phyloP scores from a whole-genome alignment of 2,888 invertebrate genomes.

The Gibbula magus region DNA sequence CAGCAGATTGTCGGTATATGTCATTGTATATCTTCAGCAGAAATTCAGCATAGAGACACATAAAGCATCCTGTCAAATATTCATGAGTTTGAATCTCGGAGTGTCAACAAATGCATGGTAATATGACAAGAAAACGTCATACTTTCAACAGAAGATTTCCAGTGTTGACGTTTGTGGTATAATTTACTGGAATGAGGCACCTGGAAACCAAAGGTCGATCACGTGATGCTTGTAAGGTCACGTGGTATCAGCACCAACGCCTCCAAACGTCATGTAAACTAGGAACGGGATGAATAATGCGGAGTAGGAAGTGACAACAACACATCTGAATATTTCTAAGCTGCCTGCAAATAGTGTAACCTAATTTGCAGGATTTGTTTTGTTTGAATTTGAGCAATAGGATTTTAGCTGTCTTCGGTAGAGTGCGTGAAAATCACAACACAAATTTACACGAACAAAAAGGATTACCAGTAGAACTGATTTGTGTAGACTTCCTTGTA shows the following conservation, averaged over 20 bases:
- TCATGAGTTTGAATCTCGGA: too few relatives aligned
- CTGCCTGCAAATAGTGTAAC: conserved; percentile 2
- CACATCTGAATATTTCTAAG: neutral
- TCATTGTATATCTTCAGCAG: too few relatives aligned
- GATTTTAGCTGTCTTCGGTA: neutral
- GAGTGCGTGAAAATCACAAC: neutral
- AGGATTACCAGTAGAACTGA: neutral
- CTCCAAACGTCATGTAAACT: neutral
- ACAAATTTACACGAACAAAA: neutral
- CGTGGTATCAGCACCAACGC: neutral
- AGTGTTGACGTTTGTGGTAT: neutral
- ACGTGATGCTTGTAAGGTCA: neutral
- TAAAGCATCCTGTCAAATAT: too few relatives aligned
- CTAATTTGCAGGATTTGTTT: conserved; percentile 12
- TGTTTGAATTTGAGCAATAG: conserved; percentile 3
- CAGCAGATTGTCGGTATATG: too few relatives aligned
- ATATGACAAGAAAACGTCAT: neutral
- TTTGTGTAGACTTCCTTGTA: neutral
- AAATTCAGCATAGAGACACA: too few relatives aligned
- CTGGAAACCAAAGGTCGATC: neutral
- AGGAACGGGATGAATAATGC: neutral
- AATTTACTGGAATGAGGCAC: neutral
- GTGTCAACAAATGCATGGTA: neutral
- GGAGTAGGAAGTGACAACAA: neutral
- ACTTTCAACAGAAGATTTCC: neutral